phyloP scores from a whole-genome alignment of 2,888 invertebrate species.

The Lithophane ornitopus region DNA sequence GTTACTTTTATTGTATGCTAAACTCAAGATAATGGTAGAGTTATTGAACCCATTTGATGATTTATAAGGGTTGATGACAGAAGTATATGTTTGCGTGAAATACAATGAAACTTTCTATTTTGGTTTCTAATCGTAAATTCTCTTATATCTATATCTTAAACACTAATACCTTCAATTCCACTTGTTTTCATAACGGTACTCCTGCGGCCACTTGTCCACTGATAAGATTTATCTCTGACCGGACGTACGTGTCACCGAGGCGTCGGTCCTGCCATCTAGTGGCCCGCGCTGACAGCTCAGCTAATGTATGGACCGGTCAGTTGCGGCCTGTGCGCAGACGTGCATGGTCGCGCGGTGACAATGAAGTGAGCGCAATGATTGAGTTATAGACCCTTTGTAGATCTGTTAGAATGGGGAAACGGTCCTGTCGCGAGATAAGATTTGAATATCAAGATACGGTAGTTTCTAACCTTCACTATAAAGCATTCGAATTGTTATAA shows the following conservation, averaged over 20 bases:
- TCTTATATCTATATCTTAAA: background rate
- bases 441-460: conserved; percentile 33
- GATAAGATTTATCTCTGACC: conserved; percentile 51
- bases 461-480: background rate
- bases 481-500: conserved; percentile 8
- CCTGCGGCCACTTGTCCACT: conserved; percentile 5
- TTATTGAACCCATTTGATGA: too few relatives aligned
- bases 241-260: conserved; percentile 54
- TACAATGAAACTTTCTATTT: background rate
- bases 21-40: too few relatives aligned
- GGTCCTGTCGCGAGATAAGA: conserved; percentile 6
- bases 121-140: background rate
- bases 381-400: conserved; percentile 60
- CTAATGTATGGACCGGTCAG: conserved; percentile 60
- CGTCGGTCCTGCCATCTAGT: conserved; percentile 57
- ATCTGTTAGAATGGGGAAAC: conserved; percentile 34
- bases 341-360: conserved; percentile 35
- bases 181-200: conserved; percentile 28
- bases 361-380: conserved; percentile 36
- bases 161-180: background rate
- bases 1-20: too few relatives aligned
- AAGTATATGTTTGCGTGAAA: too few relatives aligned
- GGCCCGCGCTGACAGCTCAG: conserved; percentile 40
- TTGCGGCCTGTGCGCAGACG: conserved; percentile 31
- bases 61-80: too few relatives aligned